These are phyloP conservation scores for Ailurus styani DNA, from an alignment of 2,113 vertebrate genomes.

Conservation along the genomic window DNA sequence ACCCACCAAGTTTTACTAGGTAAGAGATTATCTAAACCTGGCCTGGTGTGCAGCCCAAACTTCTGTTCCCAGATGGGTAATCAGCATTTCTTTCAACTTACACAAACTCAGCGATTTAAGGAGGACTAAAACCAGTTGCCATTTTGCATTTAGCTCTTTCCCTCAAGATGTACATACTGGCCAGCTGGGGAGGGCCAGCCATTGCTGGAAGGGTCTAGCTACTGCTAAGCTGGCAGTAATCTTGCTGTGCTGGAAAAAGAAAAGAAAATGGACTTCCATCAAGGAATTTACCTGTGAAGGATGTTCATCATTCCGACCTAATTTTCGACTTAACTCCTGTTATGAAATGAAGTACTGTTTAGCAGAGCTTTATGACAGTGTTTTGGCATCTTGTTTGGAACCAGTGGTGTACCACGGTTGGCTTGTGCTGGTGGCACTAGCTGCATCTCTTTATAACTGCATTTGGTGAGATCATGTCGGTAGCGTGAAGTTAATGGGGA, in stretches of 20 bases:
- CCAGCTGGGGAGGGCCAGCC: neutral
- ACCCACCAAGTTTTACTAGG: neutral
- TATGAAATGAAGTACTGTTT: neutral
- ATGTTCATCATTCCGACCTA: no score
- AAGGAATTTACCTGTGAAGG: neutral
- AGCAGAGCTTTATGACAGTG: neutral
- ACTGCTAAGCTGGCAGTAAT: neutral
- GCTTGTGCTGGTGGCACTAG: neutral
- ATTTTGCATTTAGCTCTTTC: neutral
- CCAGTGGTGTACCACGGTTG: neutral
- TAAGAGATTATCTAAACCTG: neutral
- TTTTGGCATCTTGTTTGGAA: neutral
- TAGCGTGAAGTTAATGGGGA: neutral
- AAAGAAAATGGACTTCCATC: neutral
- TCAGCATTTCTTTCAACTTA: neutral
- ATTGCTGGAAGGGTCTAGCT: neutral
- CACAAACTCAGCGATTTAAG: neutral
- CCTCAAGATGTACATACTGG: neutral
- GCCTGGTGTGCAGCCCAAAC: neutral
- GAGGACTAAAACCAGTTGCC: neutral
- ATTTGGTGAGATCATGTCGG: neutral
- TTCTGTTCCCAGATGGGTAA: neutral
- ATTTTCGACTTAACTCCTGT: neutral
- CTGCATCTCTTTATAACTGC: neutral
- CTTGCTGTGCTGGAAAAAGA: neutral